phyloP scores from a whole-genome alignment of 2,888 invertebrate species.

The Drosophila kuntzei region DNA sequence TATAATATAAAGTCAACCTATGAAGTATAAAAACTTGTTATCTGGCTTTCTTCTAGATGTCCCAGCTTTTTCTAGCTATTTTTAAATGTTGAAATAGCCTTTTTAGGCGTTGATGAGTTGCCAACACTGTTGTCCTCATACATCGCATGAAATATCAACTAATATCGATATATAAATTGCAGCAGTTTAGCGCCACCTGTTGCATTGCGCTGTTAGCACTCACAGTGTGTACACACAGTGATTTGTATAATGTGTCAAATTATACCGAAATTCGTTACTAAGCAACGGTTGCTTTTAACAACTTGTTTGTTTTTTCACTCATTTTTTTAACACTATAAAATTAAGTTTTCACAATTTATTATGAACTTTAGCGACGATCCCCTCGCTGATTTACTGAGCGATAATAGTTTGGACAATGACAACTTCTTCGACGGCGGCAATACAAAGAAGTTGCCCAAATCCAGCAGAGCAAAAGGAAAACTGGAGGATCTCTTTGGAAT shows the following conservation, averaged over 20 bases:
- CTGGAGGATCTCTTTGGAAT: slow-evolving; percentile 85
- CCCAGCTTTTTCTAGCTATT: too few relatives aligned
- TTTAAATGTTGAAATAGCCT: too few relatives aligned
- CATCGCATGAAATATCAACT: too few relatives aligned
- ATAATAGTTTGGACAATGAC: slow-evolving; percentile 90
- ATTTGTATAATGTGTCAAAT: not conserved
- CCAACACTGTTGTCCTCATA: too few relatives aligned
- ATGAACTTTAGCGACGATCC: slow-evolving; percentile 89
- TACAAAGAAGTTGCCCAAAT: slow-evolving; percentile 49
- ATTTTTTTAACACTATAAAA: not conserved
- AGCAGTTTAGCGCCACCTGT: slow-evolving; percentile 20
- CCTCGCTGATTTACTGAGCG: slow-evolving; percentile 88
- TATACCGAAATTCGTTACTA: slow-evolving; percentile 49
- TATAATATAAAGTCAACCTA: too few relatives aligned
- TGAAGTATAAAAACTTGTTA: too few relatives aligned
- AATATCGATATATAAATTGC: too few relatives aligned
- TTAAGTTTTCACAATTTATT: not conserved
- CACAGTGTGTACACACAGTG: slow-evolving; percentile 24
- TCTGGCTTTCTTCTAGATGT: too few relatives aligned
- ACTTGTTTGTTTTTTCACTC: slow-evolving; percentile 4
- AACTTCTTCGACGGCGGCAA: slow-evolving; percentile 88
- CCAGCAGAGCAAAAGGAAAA: slow-evolving; percentile 68
- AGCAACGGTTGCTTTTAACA: slow-evolving; percentile 52
- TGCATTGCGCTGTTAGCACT: not conserved
- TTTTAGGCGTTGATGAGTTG: too few relatives aligned